Evolutionary conservation across 2,113 vertebrate genomes (phyloP).

Genomic region (Poicephalus meyeri): DNA sequence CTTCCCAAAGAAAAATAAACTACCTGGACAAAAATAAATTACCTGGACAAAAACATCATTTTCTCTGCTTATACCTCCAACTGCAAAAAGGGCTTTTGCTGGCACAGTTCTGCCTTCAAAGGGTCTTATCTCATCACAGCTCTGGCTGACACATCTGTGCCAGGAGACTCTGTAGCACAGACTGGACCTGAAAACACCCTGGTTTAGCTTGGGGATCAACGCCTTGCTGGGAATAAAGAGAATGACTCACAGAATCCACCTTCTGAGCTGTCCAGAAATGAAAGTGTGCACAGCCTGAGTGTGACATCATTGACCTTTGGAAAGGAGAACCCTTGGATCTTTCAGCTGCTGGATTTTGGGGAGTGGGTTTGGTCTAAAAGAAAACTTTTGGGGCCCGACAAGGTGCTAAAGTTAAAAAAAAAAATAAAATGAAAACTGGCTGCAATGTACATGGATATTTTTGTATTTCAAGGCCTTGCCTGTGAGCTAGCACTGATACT

Average conservation of each 20-base stretch:
- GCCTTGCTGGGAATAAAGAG: rapidly evolving
- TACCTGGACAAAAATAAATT: background rate
- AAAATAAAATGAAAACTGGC: background rate
- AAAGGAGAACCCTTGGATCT: background rate
- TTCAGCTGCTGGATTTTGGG: background rate
- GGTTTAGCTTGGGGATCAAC: background rate
- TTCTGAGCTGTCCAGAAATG: background rate
- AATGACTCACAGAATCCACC: background rate
- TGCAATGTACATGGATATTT: rapidly evolving
- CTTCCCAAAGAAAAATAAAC: background rate
- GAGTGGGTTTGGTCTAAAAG: background rate
- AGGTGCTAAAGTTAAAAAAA: background rate
- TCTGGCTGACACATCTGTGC: background rate
- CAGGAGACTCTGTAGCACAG: background rate
- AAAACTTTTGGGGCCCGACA: background rate
- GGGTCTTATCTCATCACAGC: background rate
- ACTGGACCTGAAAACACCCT: background rate
- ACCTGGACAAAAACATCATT: rapidly evolving
- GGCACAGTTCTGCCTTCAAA: background rate
- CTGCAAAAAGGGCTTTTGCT: background rate
- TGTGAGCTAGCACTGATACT: background rate
- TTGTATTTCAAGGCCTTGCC: background rate
- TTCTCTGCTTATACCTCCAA: background rate
- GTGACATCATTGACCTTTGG: background rate
- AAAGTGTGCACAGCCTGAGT: background rate